Conservation (phyloP, 2,113 vertebrate genomes). For the Mola mola region DNA sequence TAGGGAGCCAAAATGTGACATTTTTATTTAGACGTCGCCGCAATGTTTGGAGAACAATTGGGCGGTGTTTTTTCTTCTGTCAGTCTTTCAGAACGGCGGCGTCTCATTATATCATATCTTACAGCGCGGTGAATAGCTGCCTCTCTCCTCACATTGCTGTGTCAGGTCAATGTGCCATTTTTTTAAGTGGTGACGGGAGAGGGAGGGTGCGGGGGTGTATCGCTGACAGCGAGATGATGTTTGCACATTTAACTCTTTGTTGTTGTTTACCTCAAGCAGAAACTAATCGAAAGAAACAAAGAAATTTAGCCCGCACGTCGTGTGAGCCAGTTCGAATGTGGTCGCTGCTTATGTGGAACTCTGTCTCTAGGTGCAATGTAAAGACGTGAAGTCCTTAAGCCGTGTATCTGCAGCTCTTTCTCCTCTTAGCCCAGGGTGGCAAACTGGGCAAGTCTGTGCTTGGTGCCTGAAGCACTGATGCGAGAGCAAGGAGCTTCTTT, state of each 20-base stretch:
- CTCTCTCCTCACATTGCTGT: constrained; percentile 75
- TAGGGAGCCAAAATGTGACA: constrained; percentile 80
- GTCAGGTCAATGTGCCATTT: constrained; percentile 80
- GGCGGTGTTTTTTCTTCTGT: constrained; percentile 78
- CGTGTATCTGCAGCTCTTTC: constrained; percentile 7
- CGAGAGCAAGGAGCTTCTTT: constrained; percentile 69
- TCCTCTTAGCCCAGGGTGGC: constrained; percentile 63
- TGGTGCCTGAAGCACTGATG: constrained; percentile 63
- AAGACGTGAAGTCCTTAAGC: neutral
- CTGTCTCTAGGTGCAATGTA: neutral
- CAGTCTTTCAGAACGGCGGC: constrained; percentile 72
- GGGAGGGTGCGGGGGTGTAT: constrained; percentile 42
- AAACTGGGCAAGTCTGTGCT: constrained; percentile 56
- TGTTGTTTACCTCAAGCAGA: constrained; percentile 62
- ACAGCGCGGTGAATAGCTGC: constrained; percentile 77
- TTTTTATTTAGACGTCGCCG: constrained; percentile 81
- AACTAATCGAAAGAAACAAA: constrained; percentile 49
- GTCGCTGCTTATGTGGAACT: neutral
- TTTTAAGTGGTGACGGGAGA: constrained; percentile 73
- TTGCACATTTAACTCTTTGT: constrained; percentile 70
- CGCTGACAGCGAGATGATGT: constrained; percentile 73
- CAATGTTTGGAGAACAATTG: constrained; percentile 82
- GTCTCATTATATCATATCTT: constrained; percentile 84
- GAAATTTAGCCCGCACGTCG: constrained; percentile 33
- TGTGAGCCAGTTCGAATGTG: no score